Evolutionary conservation across 1,140 invertebrate genomes (phyloP).

Genomic region (Pectinophora gossypiella): DNA sequence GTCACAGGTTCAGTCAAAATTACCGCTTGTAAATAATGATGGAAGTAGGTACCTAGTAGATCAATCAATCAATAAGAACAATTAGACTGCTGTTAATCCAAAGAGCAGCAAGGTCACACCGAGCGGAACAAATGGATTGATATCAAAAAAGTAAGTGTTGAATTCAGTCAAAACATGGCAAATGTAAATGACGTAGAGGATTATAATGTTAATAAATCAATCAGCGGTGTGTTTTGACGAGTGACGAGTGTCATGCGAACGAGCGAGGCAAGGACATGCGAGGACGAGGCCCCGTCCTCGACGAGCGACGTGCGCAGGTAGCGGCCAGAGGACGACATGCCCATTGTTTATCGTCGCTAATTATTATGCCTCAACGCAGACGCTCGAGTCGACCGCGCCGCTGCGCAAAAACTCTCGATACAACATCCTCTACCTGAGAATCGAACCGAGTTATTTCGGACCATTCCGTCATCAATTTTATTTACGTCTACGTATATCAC

Average conservation of each 20-base stretch:
- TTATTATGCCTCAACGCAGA: constrained; percentile 61
- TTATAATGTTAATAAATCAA: background rate
- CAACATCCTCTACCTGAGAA: constrained; percentile 33
- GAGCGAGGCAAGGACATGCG: constrained; percentile 51
- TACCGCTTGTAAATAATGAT: background rate
- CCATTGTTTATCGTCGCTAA: constrained; percentile 72
- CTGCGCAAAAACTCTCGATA: constrained; percentile 45
- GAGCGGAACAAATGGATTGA: background rate
- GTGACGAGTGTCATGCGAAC: background rate
- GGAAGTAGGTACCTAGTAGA: background rate
- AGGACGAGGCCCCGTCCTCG: constrained; percentile 62
- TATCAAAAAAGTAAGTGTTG: background rate
- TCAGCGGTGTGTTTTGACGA: background rate
- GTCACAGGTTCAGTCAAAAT: background rate
- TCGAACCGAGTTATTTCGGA: background rate
- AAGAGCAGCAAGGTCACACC: background rate
- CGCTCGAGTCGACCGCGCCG: constrained; percentile 40
- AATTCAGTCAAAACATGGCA: background rate
- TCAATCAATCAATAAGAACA: background rate
- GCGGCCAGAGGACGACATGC: constrained; percentile 61
- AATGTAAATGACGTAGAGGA: background rate
- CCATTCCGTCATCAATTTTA: background rate
- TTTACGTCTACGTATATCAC: background rate
- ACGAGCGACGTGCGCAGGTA: constrained; percentile 60
- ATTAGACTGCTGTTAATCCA: too few species aligned